Percentiles rank a stretch among this genome's conserved stretches.
Evolutionary conservation across 2,888 invertebrate genomes (phyloP).

Genomic region (Prostheceraeus crozeri): DNA sequence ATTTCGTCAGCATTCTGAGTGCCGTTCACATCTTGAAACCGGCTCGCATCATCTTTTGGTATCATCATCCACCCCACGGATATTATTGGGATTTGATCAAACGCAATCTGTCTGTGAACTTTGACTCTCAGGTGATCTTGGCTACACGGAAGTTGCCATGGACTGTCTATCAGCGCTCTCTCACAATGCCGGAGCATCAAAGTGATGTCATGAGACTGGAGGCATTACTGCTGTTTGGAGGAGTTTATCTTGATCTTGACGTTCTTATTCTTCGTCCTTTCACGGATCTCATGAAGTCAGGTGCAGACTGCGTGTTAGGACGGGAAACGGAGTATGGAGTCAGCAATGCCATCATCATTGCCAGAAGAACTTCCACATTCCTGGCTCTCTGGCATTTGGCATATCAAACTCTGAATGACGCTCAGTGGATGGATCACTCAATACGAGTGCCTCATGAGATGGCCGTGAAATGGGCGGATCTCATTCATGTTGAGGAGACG

Average conservation of each 20-base stretch:
- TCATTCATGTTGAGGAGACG: background rate
- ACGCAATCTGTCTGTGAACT: too few species aligned
- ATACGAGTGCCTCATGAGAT: background rate
- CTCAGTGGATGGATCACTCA: background rate
- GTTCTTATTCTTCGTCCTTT: background rate
- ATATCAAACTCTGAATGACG: background rate
- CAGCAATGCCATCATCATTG: background rate
- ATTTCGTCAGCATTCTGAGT: too few species aligned
- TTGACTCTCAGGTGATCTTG: too few species aligned
- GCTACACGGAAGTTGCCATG: too few species aligned
- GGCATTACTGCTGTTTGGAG: background rate
- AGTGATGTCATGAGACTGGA: background rate
- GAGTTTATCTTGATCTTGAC: background rate
- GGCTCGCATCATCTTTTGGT: too few species aligned
- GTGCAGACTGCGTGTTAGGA: background rate
- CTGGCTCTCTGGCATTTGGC: constrained; percentile 2
- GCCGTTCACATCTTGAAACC: too few species aligned
- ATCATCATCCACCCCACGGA: too few species aligned
- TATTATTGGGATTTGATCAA: too few species aligned
- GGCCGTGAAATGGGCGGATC: background rate
- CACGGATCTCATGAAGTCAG: background rate
- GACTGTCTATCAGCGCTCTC: too few species aligned
- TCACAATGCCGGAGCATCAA: too few species aligned
- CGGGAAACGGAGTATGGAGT: background rate
- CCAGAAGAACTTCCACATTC: background rate